Base-by-base conservation (phyloP, 2,113 vertebrate genomes). In the Turdus rufiventris region DNA sequence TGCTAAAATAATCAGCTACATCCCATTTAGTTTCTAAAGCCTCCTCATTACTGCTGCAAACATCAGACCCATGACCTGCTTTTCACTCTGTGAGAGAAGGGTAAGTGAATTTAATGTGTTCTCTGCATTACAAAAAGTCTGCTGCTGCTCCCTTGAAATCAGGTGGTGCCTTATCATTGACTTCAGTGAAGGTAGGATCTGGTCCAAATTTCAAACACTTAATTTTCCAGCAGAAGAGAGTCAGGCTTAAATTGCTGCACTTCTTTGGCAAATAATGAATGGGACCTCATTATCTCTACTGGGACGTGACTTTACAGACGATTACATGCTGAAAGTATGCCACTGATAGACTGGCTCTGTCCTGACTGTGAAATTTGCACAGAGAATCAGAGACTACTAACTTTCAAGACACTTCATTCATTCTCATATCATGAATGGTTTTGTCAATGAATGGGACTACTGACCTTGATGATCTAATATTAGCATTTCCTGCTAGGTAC, bases 1-100 rank as follows among this genome's bases (percentile, higher is more conserved):
- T 93, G 85, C 84, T 96, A 94, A 97, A 96, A 96, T 90, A 88
- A 96, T 96, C 93, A 94, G 92, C 80, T 89, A 90, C 93, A 95
- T 96, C 91, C 89, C 92, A 93, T 77, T 96, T 94, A 95, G 77
- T 85, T 88, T 93, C 91, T 94, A 92, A 96, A 89, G 87, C 76
- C 83, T 93, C 33, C 76, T 95, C 89, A 94, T 96, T 92, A 94
- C 88, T 94, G 87, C 68, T 94, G 93, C 93, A 96, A 95, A 84
- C 91, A 93, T 85, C 77, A 93, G 83, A 85, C 53, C 75, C 92
- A 19, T 95, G 95, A 96, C 91, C 92, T 88, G 88, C 91, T 95
- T 97, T 96, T 89, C 89, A 78, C 57, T 96, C 89, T 71, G 68
- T 58, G 62, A 92, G 71, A 77, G 82, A 84, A 40, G 85, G 56